A percentile compares a stretch with the other conserved stretches of the same genome.
phyloP scores from a whole-genome alignment of 2,113 vertebrate genomes.

The Pelvicachromis taeniatus region DNA sequence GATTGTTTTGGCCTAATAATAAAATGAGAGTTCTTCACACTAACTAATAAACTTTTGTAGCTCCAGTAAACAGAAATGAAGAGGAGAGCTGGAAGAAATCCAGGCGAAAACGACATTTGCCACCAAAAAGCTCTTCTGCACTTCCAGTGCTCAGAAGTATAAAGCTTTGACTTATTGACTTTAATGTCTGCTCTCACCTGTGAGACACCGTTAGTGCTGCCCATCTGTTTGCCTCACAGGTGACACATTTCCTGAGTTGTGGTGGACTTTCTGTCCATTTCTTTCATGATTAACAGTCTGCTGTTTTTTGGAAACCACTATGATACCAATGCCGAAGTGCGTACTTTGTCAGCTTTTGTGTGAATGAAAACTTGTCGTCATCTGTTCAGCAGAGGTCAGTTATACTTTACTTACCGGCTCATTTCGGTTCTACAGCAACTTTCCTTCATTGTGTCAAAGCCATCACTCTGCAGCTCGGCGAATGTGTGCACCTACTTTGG shows the following conservation, averaged over 20 bases:
- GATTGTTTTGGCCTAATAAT: not conserved
- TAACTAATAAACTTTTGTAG: not conserved
- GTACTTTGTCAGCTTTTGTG: not conserved
- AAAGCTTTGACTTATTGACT: not conserved
- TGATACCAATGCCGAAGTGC: not conserved
- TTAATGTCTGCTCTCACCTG: not conserved
- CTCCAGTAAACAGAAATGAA: not conserved
- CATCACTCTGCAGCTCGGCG: not conserved
- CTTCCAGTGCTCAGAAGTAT: not conserved
- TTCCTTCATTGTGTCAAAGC: not conserved
- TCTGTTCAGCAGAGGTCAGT: not conserved
- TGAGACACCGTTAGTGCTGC: not conserved
- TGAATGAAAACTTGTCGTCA: not conserved
- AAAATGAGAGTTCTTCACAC: not conserved
- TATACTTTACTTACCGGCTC: not conserved
- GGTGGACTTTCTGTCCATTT: not conserved
- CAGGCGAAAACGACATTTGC: not conserved
- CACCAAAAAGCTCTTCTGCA: not conserved
- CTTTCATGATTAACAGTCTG: not conserved
- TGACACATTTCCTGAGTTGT: not conserved
- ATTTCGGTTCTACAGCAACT: not conserved
- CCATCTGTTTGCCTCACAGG: conserved; percentile 5
- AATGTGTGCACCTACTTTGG: not conserved
- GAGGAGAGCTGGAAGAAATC: not conserved
- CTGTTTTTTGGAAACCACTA: not conserved